These are phyloP conservation scores for Neomonachus schauinslandi DNA, from an alignment of 2,113 vertebrate species.

Conservation along the genomic window DNA sequence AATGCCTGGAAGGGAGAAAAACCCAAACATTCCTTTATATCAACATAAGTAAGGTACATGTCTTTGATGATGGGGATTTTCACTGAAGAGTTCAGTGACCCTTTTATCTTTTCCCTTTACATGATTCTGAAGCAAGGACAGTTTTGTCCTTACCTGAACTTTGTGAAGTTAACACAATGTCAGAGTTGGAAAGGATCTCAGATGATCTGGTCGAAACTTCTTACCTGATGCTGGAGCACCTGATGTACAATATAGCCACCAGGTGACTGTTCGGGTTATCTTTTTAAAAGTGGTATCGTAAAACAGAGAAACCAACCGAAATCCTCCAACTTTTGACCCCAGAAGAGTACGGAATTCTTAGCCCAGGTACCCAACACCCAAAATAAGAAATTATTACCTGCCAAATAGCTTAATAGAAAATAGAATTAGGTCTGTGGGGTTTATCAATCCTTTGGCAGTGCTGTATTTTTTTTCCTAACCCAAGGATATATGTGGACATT, in stretches of 20 bases:
- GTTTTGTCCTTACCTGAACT: not conserved
- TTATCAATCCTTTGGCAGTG: not conserved
- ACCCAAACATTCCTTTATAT: not conserved
- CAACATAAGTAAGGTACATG: rapidly evolving
- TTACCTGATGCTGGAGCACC: not conserved
- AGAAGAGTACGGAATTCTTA: not conserved
- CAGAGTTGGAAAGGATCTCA: not conserved
- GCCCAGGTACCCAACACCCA: not conserved
- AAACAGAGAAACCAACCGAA: not conserved
- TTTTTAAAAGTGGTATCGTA: not conserved
- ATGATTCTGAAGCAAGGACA: not conserved
- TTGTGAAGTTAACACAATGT: not conserved
- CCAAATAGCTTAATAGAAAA: not conserved
- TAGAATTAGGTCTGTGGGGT: not conserved
- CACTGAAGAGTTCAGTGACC: not conserved
- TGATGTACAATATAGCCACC: not conserved
- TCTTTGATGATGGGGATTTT: not conserved
- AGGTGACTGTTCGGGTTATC: not conserved
- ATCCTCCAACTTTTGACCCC: not conserved
- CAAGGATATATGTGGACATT: not conserved
- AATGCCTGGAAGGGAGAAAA: not conserved
- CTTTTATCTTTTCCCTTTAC: not conserved
- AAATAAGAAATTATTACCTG: not conserved
- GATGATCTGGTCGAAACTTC: not conserved
- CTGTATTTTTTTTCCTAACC: not conserved